A percentile compares a stretch with the other conserved stretches of the same genome.
Evolutionary conservation across 2,797 vertebrate genomes (phyloP).

Genomic region (Peromyscus melanophrys): DNA sequence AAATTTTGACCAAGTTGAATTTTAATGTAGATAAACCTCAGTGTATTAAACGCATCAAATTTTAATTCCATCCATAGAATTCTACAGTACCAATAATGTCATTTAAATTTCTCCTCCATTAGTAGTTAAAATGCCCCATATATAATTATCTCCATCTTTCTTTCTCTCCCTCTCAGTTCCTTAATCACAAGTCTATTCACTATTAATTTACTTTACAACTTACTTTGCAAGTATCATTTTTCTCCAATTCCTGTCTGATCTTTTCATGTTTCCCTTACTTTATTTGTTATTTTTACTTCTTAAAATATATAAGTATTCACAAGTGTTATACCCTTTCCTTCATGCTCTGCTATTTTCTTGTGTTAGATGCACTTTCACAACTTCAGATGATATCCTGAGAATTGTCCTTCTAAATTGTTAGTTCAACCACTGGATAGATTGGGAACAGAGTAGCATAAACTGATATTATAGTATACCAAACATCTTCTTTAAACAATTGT

Average conservation of each 20-base stretch:
- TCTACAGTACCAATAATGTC: neutral
- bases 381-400: neutral
- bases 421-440: neutral
- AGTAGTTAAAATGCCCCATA: neutral
- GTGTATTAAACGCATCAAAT: neutral
- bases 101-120: neutral
- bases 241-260: neutral
- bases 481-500: neutral
- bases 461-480: neutral
- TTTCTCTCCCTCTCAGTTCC: neutral
- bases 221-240: neutral
- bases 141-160: neutral
- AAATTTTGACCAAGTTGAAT: neutral
- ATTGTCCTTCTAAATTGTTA: neutral
- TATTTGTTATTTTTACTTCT: neutral
- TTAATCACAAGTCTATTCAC: neutral
- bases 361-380: neutral
- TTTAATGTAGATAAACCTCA: neutral
- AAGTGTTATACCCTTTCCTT: neutral
- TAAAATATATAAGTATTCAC: neutral
- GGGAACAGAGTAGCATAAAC: neutral
- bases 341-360: neutral
- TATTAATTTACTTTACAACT: neutral
- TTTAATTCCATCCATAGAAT: neutral
- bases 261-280: neutral